These are phyloP conservation scores for Dendroctonus ponderosae DNA, from an alignment of 1,140 invertebrate species.

Conservation along the genomic window DNA sequence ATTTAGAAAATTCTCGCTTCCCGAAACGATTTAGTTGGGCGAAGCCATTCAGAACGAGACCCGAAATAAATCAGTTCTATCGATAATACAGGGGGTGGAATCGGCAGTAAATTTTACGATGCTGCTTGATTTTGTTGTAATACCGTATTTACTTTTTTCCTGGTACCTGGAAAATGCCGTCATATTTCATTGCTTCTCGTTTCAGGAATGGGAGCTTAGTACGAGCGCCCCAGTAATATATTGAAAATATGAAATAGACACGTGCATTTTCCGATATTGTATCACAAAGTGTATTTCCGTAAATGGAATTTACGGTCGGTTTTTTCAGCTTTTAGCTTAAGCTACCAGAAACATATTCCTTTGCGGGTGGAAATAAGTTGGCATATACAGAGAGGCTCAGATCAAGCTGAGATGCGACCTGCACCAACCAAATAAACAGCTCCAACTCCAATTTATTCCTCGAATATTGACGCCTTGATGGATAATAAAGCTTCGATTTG, in stretches of 20 bases:
- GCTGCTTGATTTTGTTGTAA: slow-evolving; percentile 3
- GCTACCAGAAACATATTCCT: neutral
- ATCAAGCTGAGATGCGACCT: neutral
- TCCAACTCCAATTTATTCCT: too few relatives aligned
- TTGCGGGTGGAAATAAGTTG: neutral
- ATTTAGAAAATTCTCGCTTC: too few relatives aligned
- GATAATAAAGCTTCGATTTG: too few relatives aligned
- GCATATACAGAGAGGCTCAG: neutral
- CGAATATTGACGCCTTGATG: too few relatives aligned
- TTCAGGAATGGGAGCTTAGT: neutral
- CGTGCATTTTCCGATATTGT: slow-evolving; percentile 3
- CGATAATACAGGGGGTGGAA: neutral
- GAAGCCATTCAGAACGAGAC: too few relatives aligned
- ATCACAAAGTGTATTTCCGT: neutral
- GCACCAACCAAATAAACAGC: too few relatives aligned
- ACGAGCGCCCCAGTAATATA: slow-evolving; percentile 5
- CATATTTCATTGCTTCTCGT: slow-evolving; percentile 1
- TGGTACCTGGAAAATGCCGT: slow-evolving; percentile 1
- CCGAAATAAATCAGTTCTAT: too few relatives aligned
- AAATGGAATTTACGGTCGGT: neutral
- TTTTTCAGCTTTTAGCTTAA: neutral
- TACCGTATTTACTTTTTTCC: slow-evolving; percentile 4
- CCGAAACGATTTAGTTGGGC: too few relatives aligned
- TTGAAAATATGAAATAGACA: slow-evolving; percentile 8
- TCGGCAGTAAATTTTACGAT: neutral